Base-by-base conservation (phyloP, 2,888 invertebrate genomes). In the Anticlea derivata region DNA sequence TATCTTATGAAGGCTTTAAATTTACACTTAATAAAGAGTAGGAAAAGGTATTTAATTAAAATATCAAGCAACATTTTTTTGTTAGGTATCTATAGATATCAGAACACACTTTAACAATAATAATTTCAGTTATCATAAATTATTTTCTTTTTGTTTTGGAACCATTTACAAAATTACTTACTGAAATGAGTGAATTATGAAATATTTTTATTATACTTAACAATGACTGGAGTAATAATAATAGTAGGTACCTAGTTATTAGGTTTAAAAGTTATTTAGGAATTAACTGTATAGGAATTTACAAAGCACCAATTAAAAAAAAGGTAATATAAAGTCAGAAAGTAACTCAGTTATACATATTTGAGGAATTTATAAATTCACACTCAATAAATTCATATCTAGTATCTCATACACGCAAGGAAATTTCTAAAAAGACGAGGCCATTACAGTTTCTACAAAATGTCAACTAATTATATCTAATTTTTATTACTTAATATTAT, bases 401-500 rank as follows among this genome's bases (percentile, higher is more conserved):
- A 24, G 1, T 6, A 39, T 29, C 8, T 24, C 7, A 23, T 30
- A 35, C 26, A 35, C 7, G 2, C 31, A 41, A 27, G 33, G 34
- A 35, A 38, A 29, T 27, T 13, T 13, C 58, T 44, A 52, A 45
- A 37, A 49, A 55, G 31, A 40, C 29, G 46, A 55, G 54, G 50
- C 55, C 56, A 41, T 55, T 46, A 31, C 47, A 41, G 34, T 40
- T 50, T 43, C 55, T 54, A 55, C 39, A 50, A 55, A 57, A 55
- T 10, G 17, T 41, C 27, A 39, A 31, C 29, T 49, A 43, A 24
- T 52, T 11, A 35, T 44, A 44, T 37, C 46, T 55, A 55, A 35
- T 52, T 48, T 49, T n/a, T n/a, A n/a, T n/a, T n/a, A n/a, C n/a
- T n/a, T n/a, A n/a, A n/a, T n/a, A n/a, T 40, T 53, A 55, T 58